Evolutionary conservation across 2,888 invertebrate genomes (phyloP).

Genomic region (Machimus atricapillus): DNA sequence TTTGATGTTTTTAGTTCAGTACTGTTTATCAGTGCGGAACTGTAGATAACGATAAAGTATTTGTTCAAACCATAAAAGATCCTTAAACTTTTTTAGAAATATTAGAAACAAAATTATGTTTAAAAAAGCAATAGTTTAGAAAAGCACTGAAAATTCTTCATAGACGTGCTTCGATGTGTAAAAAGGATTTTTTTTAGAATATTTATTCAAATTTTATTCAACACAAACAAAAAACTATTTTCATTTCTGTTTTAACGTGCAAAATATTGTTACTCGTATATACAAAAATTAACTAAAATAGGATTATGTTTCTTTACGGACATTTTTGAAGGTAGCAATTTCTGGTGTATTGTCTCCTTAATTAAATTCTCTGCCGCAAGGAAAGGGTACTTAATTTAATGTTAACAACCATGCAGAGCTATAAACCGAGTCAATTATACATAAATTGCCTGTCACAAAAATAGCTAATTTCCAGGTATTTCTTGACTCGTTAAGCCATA

Average conservation of each 20-base stretch:
- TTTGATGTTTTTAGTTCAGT: constrained; percentile 29
- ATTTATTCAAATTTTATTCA: neutral
- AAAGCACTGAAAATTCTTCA: neutral
- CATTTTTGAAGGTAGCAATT: neutral
- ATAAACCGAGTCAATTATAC: neutral
- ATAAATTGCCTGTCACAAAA: neutral
- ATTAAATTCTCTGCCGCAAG: neutral
- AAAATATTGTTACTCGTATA: neutral
- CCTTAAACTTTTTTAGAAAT: neutral
- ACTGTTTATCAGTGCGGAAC: neutral
- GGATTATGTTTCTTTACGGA: neutral
- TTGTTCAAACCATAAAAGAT: neutral
- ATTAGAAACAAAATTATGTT: neutral
- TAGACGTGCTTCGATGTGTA: neutral
- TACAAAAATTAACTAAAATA: neutral
- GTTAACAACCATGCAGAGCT: neutral
- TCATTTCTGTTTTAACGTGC: neutral
- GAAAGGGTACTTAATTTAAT: neutral
- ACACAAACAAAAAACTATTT: neutral
- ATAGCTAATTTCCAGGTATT: neutral
- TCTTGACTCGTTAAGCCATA: neutral
- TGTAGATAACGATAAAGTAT: neutral
- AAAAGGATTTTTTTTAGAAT: neutral
- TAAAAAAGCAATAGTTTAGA: neutral
- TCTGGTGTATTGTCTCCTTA: neutral